These are phyloP conservation scores for Marmota monax DNA, from an alignment of 2,113 vertebrate species.

Conservation along the genomic window DNA sequence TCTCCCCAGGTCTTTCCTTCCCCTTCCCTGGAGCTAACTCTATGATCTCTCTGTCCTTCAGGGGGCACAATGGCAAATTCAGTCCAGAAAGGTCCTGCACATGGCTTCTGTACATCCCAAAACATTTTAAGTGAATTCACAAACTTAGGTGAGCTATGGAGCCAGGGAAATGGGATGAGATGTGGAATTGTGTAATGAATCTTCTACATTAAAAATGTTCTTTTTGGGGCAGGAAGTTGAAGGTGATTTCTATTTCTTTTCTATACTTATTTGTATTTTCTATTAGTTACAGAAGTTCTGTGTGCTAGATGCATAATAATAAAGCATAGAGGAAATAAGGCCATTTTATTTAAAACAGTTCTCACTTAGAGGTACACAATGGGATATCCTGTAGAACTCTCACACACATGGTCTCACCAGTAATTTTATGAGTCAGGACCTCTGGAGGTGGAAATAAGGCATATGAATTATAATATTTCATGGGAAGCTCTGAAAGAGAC, in stretches of 20 bases:
- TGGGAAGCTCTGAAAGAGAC: neutral
- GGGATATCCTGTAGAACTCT: neutral
- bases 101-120: neutral
- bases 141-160: neutral
- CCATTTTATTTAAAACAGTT: neutral
- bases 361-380: neutral
- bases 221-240: neutral
- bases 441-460: neutral
- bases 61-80: neutral
- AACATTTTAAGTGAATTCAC: neutral
- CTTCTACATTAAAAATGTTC: slow-evolving; percentile 13
- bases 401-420: neutral
- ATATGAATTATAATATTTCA: neutral
- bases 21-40: rapidly evolving
- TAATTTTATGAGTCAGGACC: neutral
- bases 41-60: neutral
- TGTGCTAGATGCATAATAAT: neutral
- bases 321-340: neutral
- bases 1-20: neutral
- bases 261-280: slow-evolving; percentile 18
- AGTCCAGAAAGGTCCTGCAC: neutral
- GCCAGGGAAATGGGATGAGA: neutral
- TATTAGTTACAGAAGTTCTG: neutral
- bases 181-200: neutral
- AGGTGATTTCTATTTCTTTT: neutral